Conservation (phyloP, 1,140 invertebrate genomes). For the Calliopsis andreniformis region DNA sequence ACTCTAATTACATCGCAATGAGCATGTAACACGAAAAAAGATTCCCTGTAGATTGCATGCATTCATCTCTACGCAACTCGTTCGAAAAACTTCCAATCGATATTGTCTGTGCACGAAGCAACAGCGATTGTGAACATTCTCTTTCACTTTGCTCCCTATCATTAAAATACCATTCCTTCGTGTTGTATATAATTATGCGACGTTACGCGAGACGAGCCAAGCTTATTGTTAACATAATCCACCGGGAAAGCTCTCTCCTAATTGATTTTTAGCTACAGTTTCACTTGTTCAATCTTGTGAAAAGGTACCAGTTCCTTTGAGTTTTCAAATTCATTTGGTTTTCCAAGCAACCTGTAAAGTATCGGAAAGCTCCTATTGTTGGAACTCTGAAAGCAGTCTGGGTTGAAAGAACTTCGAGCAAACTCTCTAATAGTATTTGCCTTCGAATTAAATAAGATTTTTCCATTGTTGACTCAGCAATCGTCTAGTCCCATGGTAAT, state of each 20-base stretch:
- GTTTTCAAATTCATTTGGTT: slow-evolving; percentile 34
- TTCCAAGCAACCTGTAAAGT: slow-evolving; percentile 7
- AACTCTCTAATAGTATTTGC: neutral
- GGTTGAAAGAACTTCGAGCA: neutral
- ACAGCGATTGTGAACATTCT: neutral
- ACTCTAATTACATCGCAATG: slow-evolving; percentile 58
- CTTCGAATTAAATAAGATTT: too few relatives aligned
- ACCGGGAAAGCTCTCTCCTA: too few relatives aligned
- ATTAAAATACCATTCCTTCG: neutral
- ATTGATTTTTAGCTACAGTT: neutral
- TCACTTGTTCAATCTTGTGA: neutral
- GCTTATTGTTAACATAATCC: too few relatives aligned
- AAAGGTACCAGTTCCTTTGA: neutral
- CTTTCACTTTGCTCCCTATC: too few relatives aligned
- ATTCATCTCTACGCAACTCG: neutral
- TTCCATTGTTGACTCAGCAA: neutral
- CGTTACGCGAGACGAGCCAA: too few relatives aligned
- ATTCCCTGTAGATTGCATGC: neutral
- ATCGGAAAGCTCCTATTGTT: slow-evolving; percentile 32
- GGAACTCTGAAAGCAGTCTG: neutral
- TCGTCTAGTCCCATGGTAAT: neutral
- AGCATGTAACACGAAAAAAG: slow-evolving; percentile 11
- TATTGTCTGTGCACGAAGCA: neutral
- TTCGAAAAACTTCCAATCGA: neutral
- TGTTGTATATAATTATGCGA: too few relatives aligned